phyloP scores from a whole-genome alignment of 2,888 invertebrate species.

The Peribatodes rhomboidaria region DNA sequence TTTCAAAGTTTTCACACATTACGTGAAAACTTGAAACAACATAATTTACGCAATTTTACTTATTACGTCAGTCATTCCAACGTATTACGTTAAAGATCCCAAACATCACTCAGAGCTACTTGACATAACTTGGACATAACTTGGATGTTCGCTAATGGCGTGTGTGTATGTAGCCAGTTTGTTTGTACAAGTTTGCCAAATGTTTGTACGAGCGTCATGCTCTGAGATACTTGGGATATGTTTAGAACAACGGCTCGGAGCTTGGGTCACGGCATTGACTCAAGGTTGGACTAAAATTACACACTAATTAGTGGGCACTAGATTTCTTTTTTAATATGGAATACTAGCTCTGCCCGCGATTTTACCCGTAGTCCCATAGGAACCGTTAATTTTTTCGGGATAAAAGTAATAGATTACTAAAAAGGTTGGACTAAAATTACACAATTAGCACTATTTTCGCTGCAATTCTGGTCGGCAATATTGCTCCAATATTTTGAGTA shows the following conservation, averaged over 20 bases:
- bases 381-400: too few species aligned
- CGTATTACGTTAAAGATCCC: neutral
- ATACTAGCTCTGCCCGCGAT: too few species aligned
- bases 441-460: too few species aligned
- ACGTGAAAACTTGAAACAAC: too few species aligned
- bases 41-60: neutral
- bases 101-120: slow-evolving; percentile 18
- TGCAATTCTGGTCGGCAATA: too few species aligned
- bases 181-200: slow-evolving; percentile 28
- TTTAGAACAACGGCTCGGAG: slow-evolving; percentile 1
- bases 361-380: too few species aligned
- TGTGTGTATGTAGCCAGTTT: slow-evolving; percentile 26
- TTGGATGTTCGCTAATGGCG: slow-evolving; percentile 28
- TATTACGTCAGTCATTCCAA: neutral
- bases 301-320: slow-evolving; percentile 5
- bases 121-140: slow-evolving; percentile 30
- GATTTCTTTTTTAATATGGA: too few species aligned
- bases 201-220: slow-evolving; percentile 23
- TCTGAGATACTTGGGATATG: slow-evolving; percentile 12
- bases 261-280: slow-evolving; percentile 11
- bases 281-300: slow-evolving; percentile 22
- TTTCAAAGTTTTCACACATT: too few species aligned
- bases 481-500: too few species aligned
- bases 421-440: neutral
- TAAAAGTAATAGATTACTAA: neutral